Evolutionary conservation across 2,797 vertebrate genomes (phyloP), one percentile per base, ranked within the genome.

Genomic region (Pseudochromis fuscus): DNA sequence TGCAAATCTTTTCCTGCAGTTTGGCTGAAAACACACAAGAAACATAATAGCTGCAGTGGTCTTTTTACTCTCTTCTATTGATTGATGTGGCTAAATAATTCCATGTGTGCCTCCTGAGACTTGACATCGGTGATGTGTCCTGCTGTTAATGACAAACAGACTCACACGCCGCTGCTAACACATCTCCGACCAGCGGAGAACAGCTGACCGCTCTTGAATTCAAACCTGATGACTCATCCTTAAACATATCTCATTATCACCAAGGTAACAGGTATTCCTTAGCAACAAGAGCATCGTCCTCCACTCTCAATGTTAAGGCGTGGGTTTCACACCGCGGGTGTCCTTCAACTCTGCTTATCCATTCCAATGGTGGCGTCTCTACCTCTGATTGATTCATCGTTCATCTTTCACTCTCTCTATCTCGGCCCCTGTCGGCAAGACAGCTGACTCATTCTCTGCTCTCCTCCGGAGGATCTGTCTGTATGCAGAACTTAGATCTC

Each of bases 211-310:
- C 51, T 75, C 60, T 51, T 9, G 1, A 65, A 52, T 85, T 85
- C 72, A 84, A 86, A 87, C 77, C 68, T 75, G 72, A 84, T 91
- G 89, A 93, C 75, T 91, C 89, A 91, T 83, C 56, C 61, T 78
- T 77, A 63, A 88, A 81, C 62, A 82, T 50, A 69, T 75, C 84
- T 74, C 33, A 46, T 77, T 75, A 79, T 92, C 88, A 87, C 90
- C 91, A 81, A 72, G 89, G 90, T 86, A 92, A 92, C 91, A 87
- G 88, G 81, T 85, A 90, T 84, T 86, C 84, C 90, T 91, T 88
- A 91, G 91, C 89, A 93, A 93, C 91, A 82, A 45, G 78, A 82
- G 82, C 83, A 81, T 73, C 76, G 50, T 85, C 81, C 77, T 82
- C 75, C 72, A 46, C 79, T 82, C 67, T 81, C 70, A 28, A 51